These are phyloP conservation scores for Cyphomyrmex costatus DNA, from an alignment of 1,140 invertebrate species.

Conservation along the genomic window DNA sequence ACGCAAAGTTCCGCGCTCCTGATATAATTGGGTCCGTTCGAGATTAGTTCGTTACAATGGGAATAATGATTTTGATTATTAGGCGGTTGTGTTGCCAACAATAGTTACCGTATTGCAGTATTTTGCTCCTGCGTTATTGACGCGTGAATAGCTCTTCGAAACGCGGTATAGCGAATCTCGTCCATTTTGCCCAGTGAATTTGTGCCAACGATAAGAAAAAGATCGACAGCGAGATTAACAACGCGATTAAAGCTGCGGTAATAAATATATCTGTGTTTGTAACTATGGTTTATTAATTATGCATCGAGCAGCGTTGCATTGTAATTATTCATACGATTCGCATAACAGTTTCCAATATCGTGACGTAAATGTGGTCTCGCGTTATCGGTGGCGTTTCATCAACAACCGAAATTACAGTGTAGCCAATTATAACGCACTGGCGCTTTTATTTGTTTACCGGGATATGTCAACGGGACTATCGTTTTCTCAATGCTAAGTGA, in stretches of 20 bases:
- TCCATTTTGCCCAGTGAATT: not conserved
- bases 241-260: constrained; percentile 40
- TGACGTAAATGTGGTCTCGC: constrained; percentile 39
- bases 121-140: not conserved
- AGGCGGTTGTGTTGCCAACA: not conserved
- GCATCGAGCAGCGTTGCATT: constrained; percentile 37
- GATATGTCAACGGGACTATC: constrained; percentile 17
- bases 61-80: constrained; percentile 30
- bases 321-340: constrained; percentile 63
- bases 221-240: constrained; percentile 41
- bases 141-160: not conserved
- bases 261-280: constrained; percentile 38
- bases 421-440: constrained; percentile 60
- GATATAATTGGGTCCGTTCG: constrained; percentile 63
- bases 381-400: constrained; percentile 21
- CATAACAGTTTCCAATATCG: constrained; percentile 54
- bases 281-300: constrained; percentile 57
- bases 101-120: not conserved
- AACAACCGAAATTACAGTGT: constrained; percentile 51
- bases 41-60: constrained; percentile 69
- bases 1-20: constrained; percentile 55
- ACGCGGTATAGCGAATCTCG: not conserved
- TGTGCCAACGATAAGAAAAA: not conserved
- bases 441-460: constrained; percentile 55
- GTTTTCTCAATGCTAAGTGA: constrained; percentile 28